A percentile compares a stretch with the other conserved stretches of the same genome.
Conservation (phyloP, 2,888 invertebrate genomes). For the Idaea aversata region DNA sequence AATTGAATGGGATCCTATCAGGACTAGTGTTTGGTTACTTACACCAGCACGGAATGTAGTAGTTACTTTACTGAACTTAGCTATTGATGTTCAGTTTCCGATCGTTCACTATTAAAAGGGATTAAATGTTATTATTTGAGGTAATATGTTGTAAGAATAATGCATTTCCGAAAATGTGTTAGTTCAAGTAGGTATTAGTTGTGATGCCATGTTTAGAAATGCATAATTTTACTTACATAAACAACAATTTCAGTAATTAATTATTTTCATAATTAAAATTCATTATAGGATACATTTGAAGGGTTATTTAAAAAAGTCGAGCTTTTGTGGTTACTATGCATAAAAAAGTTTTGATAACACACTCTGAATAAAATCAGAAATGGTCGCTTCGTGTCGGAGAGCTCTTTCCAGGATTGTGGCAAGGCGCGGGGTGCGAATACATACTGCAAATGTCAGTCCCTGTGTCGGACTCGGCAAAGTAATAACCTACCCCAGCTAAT, state of each 20-base stretch:
- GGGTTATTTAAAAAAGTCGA: background rate
- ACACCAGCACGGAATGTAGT: slow-evolving; percentile 24
- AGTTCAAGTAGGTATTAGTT: too few species aligned
- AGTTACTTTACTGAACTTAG: slow-evolving; percentile 5
- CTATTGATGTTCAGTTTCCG: background rate
- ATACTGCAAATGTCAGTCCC: slow-evolving; percentile 49
- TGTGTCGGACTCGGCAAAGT: slow-evolving; percentile 47
- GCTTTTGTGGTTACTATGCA: background rate
- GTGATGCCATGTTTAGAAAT: too few species aligned
- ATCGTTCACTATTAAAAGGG: background rate
- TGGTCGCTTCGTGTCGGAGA: slow-evolving; percentile 7
- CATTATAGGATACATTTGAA: background rate
- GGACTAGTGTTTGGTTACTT: slow-evolving; percentile 38
- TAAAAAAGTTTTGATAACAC: background rate
- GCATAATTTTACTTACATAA: background rate
- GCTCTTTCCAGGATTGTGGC: slow-evolving; percentile 36
- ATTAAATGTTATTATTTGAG: background rate
- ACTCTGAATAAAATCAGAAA: slow-evolving; percentile 16
- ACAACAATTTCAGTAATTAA: background rate
- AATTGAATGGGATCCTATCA: slow-evolving; percentile 40
- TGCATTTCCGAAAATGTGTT: too few species aligned
- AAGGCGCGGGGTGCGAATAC: slow-evolving; percentile 26
- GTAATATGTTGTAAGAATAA: background rate
- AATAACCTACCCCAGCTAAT: slow-evolving; percentile 55
- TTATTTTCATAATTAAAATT: background rate